A percentile compares a stretch with the other conserved stretches of the same genome.
These are phyloP conservation scores for Himalopsyche phryganea DNA, from an alignment of 1,140 invertebrate genomes.

Conservation along the genomic window DNA sequence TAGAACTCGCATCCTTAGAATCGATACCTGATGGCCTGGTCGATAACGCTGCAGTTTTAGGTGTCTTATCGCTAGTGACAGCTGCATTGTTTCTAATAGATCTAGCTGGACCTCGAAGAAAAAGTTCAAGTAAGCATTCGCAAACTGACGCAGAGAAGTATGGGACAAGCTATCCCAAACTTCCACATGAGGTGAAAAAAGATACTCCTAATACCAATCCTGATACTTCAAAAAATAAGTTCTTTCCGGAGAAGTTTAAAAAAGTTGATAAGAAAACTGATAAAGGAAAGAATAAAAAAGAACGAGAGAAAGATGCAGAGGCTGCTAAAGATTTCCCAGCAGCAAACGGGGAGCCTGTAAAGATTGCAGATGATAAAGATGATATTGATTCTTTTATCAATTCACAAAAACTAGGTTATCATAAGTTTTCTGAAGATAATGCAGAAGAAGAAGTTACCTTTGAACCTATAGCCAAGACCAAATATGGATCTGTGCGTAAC, in stretches of 20 bases:
- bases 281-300: constrained; percentile 8
- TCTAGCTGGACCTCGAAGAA: constrained; percentile 53
- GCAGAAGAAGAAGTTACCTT: constrained; percentile 6
- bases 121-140: constrained; percentile 40
- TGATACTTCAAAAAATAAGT: constrained; percentile 13
- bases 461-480: constrained; percentile 28
- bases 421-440: constrained; percentile 22
- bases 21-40: constrained; percentile 62
- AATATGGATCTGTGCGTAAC: constrained; percentile 46
- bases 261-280: constrained; percentile 25
- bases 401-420: constrained; percentile 21
- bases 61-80: constrained; percentile 63
- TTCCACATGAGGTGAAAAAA: constrained; percentile 21
- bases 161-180: constrained; percentile 28
- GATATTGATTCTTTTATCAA: constrained; percentile 24
- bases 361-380: not conserved
- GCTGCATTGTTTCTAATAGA: constrained; percentile 66
- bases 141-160: constrained; percentile 45
- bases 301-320: constrained; percentile 9
- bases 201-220: constrained; percentile 15
- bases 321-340: not conserved
- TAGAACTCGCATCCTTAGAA: constrained; percentile 67
- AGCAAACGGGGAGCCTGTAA: not conserved
- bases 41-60: constrained; percentile 68
- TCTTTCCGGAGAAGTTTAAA: constrained; percentile 29